Evolutionary conservation across 2,797 vertebrate genomes (phyloP).

Genomic region (Clarias pachynema): DNA sequence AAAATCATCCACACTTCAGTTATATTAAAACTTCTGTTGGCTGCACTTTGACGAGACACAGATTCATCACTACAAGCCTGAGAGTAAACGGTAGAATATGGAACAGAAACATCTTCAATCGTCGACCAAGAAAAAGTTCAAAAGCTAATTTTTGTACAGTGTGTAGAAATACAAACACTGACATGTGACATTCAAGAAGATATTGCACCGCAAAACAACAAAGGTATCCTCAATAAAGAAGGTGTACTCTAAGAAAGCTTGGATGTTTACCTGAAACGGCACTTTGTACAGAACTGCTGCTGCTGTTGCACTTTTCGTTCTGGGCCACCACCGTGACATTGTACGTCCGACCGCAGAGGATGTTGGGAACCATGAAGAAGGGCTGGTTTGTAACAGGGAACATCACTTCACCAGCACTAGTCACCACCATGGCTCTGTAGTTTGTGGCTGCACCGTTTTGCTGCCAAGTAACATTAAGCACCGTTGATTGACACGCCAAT

Average conservation of each 20-base stretch:
- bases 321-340: slow-evolving; percentile 65
- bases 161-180: not conserved
- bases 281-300: slow-evolving; percentile 58
- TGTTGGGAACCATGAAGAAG: slow-evolving; percentile 56
- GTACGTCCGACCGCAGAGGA: slow-evolving; percentile 70
- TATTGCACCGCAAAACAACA: not conserved
- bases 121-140: too few relatives aligned
- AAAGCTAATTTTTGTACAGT: not conserved
- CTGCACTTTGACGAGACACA: too few relatives aligned
- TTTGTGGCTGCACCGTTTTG: slow-evolving; percentile 56
- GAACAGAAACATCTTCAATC: too few relatives aligned
- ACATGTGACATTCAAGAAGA: not conserved
- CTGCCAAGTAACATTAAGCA: slow-evolving; percentile 74
- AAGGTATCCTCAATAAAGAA: not conserved
- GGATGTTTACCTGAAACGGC: slow-evolving; percentile 66
- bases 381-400: slow-evolving; percentile 51
- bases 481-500: slow-evolving; percentile 68
- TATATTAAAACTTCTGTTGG: too few relatives aligned
- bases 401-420: slow-evolving; percentile 53
- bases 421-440: slow-evolving; percentile 63
- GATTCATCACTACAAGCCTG: too few relatives aligned
- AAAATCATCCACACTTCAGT: too few relatives aligned
- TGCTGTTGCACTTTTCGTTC: slow-evolving; percentile 71
- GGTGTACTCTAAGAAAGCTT: not conserved
- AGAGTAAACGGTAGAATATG: too few relatives aligned